Conservation (phyloP, 2,888 invertebrate genomes). For the Caenorhabditis plicata region DNA sequence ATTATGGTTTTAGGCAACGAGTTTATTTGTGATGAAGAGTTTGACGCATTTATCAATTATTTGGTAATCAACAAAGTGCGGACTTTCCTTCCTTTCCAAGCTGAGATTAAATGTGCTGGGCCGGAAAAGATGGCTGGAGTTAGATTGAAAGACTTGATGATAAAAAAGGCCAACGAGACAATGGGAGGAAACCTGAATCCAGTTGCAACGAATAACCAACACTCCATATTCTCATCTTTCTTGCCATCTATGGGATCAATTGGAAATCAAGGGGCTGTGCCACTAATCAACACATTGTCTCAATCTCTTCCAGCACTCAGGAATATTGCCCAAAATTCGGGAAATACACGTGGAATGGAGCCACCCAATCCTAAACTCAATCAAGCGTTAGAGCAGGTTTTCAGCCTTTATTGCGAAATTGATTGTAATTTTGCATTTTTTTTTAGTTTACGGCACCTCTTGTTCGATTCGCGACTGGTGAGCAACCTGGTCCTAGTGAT, state of each 20-base stretch:
- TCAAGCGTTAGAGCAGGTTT: slow-evolving; percentile 49
- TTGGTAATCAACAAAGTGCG: slow-evolving; percentile 52
- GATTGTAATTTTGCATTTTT: neutral
- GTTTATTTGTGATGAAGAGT: slow-evolving; percentile 55
- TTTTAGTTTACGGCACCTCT: slow-evolving; percentile 53
- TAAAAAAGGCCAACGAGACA: slow-evolving; percentile 63
- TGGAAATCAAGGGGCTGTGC: slow-evolving; percentile 7
- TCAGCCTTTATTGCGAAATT: neutral
- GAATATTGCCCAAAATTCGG: no score
- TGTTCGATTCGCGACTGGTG: slow-evolving; percentile 54
- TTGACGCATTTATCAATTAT: slow-evolving; percentile 58
- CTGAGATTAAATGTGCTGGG: slow-evolving; percentile 58
- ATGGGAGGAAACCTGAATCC: no score
- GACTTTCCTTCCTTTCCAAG: slow-evolving; percentile 61
- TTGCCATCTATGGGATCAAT: slow-evolving; percentile 38
- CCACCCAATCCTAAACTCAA: slow-evolving; percentile 42
- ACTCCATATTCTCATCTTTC: slow-evolving; percentile 40
- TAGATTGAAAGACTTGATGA: slow-evolving; percentile 62
- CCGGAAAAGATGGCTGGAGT: slow-evolving; percentile 50
- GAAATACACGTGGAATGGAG: no score
- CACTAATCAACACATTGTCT: slow-evolving; percentile 45
- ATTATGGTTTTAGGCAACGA: slow-evolving; percentile 52
- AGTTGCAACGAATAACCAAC: neutral
- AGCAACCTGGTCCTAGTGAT: slow-evolving; percentile 49
- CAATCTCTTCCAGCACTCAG: no score